phyloP scores from a whole-genome alignment of 1,140 invertebrate species.

The Apis laboriosa region DNA sequence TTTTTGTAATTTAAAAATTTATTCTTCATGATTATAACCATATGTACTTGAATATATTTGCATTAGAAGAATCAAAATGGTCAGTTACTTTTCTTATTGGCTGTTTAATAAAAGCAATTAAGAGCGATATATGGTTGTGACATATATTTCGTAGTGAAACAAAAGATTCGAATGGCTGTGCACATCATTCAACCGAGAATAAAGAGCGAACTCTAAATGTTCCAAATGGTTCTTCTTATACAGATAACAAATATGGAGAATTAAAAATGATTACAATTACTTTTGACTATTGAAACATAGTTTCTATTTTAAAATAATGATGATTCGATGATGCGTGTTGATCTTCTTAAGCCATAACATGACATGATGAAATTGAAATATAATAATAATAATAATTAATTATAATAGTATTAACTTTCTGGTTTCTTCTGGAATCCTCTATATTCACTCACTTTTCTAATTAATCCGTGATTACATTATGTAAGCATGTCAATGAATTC shows the following conservation, averaged over 20 bases:
- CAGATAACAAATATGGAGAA: neutral
- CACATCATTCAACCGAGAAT: neutral
- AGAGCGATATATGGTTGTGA: constrained; percentile 50
- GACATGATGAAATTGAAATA: too few species aligned
- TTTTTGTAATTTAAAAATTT: too few species aligned
- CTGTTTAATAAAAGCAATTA: constrained; percentile 58
- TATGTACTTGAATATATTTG: neutral
- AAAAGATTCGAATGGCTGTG: neutral
- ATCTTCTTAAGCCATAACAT: too few species aligned
- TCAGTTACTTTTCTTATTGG: constrained; percentile 47
- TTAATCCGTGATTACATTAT: too few species aligned
- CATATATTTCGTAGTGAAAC: constrained; percentile 57
- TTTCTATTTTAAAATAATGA: neutral
- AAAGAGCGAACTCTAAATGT: neutral
- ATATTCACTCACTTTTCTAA: too few species aligned
- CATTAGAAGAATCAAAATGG: constrained; percentile 3
- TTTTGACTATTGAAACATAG: neutral
- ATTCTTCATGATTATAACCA: too few species aligned
- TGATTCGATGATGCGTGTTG: too few species aligned
- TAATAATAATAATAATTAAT: too few species aligned
- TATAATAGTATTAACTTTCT: too few species aligned
- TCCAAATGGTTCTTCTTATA: neutral
- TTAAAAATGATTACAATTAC: neutral
- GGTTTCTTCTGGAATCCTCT: too few species aligned
- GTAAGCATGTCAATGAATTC: too few species aligned